Conservation (phyloP, 2,797 vertebrate species). For the Podarcis siculus region DNA sequence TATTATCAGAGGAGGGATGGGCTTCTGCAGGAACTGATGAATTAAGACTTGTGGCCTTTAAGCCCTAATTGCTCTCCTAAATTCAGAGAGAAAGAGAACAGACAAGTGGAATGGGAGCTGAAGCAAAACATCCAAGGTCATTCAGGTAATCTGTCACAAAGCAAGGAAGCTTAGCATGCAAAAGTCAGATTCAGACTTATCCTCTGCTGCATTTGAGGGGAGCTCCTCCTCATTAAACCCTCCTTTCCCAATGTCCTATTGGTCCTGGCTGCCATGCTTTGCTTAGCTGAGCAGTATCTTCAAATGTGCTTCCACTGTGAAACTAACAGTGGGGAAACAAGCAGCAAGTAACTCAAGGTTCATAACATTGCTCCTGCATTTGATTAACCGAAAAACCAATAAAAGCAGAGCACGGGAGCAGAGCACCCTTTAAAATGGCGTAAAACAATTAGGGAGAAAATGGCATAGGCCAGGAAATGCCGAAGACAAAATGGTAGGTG, state of each 20-base stretch:
- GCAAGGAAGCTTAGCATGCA: background rate
- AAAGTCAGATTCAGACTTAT: background rate
- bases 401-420: slow-evolving; percentile 58
- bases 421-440: slow-evolving; percentile 54
- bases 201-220: background rate
- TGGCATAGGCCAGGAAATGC: slow-evolving; percentile 36
- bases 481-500: slow-evolving; percentile 64
- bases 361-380: slow-evolving; percentile 55
- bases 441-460: slow-evolving; percentile 58
- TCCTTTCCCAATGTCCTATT: slow-evolving; percentile 38
- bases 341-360: slow-evolving; percentile 47
- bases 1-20: background rate
- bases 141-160: background rate
- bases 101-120: slow-evolving; percentile 11
- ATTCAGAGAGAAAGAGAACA: slow-evolving; percentile 1
- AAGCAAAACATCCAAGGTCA: slow-evolving; percentile 1
- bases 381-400: slow-evolving; percentile 57
- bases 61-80: slow-evolving; percentile 8
- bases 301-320: slow-evolving; percentile 27
- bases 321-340: slow-evolving; percentile 42
- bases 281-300: slow-evolving; percentile 43
- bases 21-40: background rate
- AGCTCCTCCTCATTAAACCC: slow-evolving; percentile 26
- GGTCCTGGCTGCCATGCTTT: slow-evolving; percentile 38
- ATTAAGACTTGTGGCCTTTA: background rate